phyloP scores from a whole-genome alignment of 2,888 invertebrate genomes.

The Ligdia adustata region DNA sequence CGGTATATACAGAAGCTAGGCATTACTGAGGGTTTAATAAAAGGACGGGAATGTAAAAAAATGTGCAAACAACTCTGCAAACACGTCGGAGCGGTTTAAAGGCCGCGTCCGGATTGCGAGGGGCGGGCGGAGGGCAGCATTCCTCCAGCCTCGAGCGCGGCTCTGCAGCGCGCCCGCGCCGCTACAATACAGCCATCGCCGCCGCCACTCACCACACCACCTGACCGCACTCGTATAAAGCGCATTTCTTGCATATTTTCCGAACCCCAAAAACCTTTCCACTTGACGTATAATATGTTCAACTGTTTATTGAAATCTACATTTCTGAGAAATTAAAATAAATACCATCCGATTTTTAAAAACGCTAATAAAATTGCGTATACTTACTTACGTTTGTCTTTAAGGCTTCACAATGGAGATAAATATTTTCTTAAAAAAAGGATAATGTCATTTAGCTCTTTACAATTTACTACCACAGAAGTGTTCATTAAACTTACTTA shows the following conservation, averaged over 20 bases:
- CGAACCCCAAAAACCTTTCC: background rate
- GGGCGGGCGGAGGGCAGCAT: slow-evolving; percentile 71
- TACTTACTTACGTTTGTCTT: no score
- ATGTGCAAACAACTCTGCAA: slow-evolving; percentile 83
- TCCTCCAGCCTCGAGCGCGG: slow-evolving; percentile 45
- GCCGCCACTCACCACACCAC: slow-evolving; percentile 35
- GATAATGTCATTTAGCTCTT: no score
- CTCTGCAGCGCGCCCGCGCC: slow-evolving; percentile 54
- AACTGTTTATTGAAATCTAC: no score
- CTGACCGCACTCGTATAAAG: slow-evolving; percentile 7
- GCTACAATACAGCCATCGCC: slow-evolving; percentile 66
- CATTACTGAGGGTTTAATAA: slow-evolving; percentile 69
- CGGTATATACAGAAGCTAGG: slow-evolving; percentile 40
- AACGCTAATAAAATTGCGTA: no score
- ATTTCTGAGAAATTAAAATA: no score
- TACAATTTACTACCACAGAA: no score
- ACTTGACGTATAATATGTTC: no score
- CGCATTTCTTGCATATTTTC: slow-evolving; percentile 8
- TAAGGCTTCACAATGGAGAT: no score
- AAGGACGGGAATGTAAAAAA: slow-evolving; percentile 80
- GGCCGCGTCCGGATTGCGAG: slow-evolving; percentile 81
- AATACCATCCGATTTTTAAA: no score
- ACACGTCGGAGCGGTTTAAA: slow-evolving; percentile 83
- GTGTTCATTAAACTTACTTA: no score
- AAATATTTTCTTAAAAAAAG: no score